Evolutionary conservation across 1,140 invertebrate genomes (phyloP), one percentile per base, ranked within the genome.

Genomic region (Drosophila asahinai): DNA sequence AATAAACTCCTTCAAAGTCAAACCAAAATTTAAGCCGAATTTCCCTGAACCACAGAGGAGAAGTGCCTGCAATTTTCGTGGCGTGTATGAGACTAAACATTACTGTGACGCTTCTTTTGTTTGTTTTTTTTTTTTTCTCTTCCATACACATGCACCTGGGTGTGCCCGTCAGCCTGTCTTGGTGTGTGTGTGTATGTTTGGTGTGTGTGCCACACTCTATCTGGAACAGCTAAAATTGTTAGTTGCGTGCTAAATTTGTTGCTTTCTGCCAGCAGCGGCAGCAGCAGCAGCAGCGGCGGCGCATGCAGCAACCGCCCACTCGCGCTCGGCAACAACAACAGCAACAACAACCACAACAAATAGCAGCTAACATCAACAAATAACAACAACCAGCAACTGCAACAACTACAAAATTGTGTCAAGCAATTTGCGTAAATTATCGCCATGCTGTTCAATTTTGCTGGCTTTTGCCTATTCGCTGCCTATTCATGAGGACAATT

Each of bases 381-480:
- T 22, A 52, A 60, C 17, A 62, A 77, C 19, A 45, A 65, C 17
- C 45, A 17, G 14, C 25, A 15, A 49, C 54, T 67, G 36, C 43
- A 60, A 90, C 38, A 66, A 68, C 62, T 66, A 36, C 40, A 70
- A 89, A 90, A 90, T 90, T 86, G 86, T 90, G 86, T 90, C 86
- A 90, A 90, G 86, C 86, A 90, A 90, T 90, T 90, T 90, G 86
- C 86, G 86, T 90, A 90, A 84, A 89, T 89, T 90, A 89, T 79
- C 82, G 81, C 78, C 70, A 70, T 70, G 64, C 48, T 54, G 68
- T 57, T 75, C 60, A 55, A 55, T 55, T 55, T 68, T 49, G 63
- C 47, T 59, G 36, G 22, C 27, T 61, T 57, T 65, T 70, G 51
- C 51, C 55, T 57, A 61, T 75, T 58, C 42, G 54, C 45, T 71